A percentile compares a stretch with the other conserved stretches of the same genome.
Evolutionary conservation across 2,888 invertebrate genomes (phyloP).

Genomic region (Apotomis betuletana): DNA sequence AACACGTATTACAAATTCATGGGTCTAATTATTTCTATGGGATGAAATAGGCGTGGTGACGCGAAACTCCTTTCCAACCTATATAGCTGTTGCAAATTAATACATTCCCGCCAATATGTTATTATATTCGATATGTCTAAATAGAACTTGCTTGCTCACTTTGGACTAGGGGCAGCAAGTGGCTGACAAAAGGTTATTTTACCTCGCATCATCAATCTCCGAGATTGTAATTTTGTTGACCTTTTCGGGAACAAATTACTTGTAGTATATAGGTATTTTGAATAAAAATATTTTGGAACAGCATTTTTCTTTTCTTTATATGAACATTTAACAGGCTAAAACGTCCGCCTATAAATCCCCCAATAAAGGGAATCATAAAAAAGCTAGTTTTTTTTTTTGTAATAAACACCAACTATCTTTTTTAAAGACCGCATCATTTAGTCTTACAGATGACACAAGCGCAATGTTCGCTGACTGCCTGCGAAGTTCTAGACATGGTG

Average conservation of each 20-base stretch:
- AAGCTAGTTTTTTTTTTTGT: no score
- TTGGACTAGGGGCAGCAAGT: neutral
- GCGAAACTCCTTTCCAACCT: neutral
- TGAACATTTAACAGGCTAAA: no score
- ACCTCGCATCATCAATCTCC: conserved; percentile 4
- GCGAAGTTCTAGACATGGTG: conserved; percentile 79
- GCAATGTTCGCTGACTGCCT: conserved; percentile 78
- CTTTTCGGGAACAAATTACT: neutral
- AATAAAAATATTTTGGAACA: no score
- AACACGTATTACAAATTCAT: no score
- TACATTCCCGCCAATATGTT: conserved; percentile 17
- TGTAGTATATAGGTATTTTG: no score
- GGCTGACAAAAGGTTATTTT: neutral
- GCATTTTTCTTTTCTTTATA: no score
- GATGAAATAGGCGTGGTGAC: no score
- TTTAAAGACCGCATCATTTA: conserved; percentile 43
- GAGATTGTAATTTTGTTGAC: neutral
- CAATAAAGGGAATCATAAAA: no score
- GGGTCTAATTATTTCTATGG: no score
- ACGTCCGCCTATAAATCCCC: no score
- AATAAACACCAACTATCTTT: neutral
- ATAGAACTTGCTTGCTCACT: conserved; percentile 26
- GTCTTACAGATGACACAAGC: conserved; percentile 53
- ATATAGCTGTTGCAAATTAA: conserved; percentile 1
- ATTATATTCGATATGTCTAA: conserved; percentile 12